Percentiles rank a stretch among this genome's conserved stretches.
Evolutionary conservation across 2,888 invertebrate species (phyloP).

Genomic region (Sussaba pulchella): DNA sequence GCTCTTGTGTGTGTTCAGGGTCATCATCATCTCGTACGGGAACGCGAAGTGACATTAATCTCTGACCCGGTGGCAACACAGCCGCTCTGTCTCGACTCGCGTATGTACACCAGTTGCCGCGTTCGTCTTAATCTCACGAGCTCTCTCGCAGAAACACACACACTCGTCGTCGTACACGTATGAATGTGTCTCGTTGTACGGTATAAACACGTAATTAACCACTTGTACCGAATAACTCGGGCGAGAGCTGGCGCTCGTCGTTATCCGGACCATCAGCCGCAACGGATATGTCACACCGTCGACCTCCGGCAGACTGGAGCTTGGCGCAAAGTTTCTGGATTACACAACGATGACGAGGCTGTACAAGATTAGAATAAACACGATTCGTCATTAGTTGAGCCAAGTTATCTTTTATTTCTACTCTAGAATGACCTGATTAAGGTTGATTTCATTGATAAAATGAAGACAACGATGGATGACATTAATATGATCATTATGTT

Average conservation of each 20-base stretch:
- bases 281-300: constrained; percentile 42
- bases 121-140: constrained; percentile 60
- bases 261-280: constrained; percentile 58
- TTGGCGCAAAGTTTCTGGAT: not conserved
- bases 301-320: constrained; percentile 5
- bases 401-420: not conserved
- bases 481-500: too few species aligned
- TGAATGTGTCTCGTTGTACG: too few species aligned
- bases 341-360: constrained; percentile 12
- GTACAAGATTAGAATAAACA: not conserved
- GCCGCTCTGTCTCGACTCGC: constrained; percentile 44
- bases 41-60: constrained; percentile 58
- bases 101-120: constrained; percentile 58
- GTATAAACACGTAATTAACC: constrained; percentile 48
- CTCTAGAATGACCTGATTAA: too few species aligned
- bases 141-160: constrained; percentile 18
- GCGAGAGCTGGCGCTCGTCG: constrained; percentile 32
- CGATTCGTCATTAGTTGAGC: not conserved
- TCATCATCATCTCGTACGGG: constrained; percentile 38
- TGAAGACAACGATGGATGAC: too few species aligned
- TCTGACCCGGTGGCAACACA: constrained; percentile 53
- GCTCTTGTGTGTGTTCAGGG: constrained; percentile 44
- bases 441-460: too few species aligned
- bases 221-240: constrained; percentile 52
- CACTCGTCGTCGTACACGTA: constrained; percentile 1